Percentiles rank a stretch among this genome's conserved stretches.
Evolutionary conservation across 2,797 vertebrate species (phyloP).

Genomic region (Netta rufina): DNA sequence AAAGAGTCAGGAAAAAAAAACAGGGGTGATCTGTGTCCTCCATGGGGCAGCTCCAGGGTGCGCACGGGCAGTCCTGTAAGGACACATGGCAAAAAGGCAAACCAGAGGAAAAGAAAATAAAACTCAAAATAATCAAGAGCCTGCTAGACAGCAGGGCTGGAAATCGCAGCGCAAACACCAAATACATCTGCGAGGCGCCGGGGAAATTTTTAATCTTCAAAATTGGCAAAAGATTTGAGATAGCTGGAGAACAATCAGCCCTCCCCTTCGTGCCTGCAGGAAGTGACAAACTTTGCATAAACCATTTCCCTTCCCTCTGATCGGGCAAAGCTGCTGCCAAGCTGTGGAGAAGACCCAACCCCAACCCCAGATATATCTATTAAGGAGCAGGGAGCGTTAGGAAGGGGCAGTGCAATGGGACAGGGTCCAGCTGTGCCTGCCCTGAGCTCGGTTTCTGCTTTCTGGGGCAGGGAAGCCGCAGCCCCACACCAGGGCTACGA

Average conservation of each 20-base stretch:
- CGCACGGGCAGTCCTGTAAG: too few species aligned
- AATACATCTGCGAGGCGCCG: neutral
- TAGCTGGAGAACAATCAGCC: slow-evolving; percentile 39
- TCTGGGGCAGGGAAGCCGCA: neutral
- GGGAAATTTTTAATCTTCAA: slow-evolving; percentile 47
- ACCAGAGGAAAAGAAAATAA: too few species aligned
- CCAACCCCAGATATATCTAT: neutral
- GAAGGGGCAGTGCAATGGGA: neutral
- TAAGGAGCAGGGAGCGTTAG: neutral
- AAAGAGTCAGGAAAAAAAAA: too few species aligned
- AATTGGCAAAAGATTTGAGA: slow-evolving; percentile 64
- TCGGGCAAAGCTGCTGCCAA: neutral
- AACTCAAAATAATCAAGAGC: accelerated
- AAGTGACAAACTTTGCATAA: slow-evolving; percentile 32
- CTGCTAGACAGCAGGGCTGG: neutral
- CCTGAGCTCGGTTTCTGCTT: neutral
- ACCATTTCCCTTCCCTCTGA: slow-evolving; percentile 37
- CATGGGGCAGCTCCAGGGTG: too few species aligned
- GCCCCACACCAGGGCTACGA: neutral
- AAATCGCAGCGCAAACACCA: neutral
- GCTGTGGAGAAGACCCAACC: neutral
- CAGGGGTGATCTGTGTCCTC: too few species aligned
- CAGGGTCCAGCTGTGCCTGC: neutral
- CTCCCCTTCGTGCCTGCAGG: slow-evolving; percentile 29
- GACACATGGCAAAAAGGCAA: accelerated